Conservation (phyloP, 92 coral and sea anemone genomes). For the Porites lobata region DNA sequence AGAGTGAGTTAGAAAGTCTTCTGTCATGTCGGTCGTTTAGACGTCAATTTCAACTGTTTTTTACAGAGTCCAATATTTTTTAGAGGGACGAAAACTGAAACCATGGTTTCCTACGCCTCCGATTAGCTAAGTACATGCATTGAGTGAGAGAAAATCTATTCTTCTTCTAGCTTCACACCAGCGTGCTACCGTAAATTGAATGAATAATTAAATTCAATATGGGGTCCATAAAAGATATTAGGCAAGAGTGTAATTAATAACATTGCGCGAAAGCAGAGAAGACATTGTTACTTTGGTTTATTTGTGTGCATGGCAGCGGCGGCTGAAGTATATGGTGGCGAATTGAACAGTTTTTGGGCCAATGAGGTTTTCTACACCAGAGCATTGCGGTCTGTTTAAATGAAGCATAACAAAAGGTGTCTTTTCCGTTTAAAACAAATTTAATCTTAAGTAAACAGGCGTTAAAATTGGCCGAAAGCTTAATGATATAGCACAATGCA, state of each 20-base stretch:
- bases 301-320: constrained; percentile 20
- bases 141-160: neutral
- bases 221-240: constrained; percentile 1
- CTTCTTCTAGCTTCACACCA: constrained; percentile 13
- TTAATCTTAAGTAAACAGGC: constrained; percentile 10
- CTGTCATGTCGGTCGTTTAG: neutral
- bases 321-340: neutral
- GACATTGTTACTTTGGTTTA: neutral
- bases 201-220: constrained; percentile 28
- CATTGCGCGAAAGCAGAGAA: neutral
- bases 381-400: neutral
- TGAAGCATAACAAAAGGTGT: constrained; percentile 17
- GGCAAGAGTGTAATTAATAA: constrained; percentile 13
- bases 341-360: neutral
- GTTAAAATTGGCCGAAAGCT: neutral
- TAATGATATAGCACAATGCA: constrained; percentile 16
- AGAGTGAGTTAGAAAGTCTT: neutral
- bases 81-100: neutral
- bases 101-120: neutral
- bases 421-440: neutral
- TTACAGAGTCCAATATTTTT: neutral
- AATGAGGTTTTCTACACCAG: neutral
- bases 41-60: neutral
- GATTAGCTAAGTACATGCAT: neutral
- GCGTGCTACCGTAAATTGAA: constrained; percentile 14